Base-by-base conservation (phyloP, 2,888 invertebrate species). In the Lycophotia porphyrea region DNA sequence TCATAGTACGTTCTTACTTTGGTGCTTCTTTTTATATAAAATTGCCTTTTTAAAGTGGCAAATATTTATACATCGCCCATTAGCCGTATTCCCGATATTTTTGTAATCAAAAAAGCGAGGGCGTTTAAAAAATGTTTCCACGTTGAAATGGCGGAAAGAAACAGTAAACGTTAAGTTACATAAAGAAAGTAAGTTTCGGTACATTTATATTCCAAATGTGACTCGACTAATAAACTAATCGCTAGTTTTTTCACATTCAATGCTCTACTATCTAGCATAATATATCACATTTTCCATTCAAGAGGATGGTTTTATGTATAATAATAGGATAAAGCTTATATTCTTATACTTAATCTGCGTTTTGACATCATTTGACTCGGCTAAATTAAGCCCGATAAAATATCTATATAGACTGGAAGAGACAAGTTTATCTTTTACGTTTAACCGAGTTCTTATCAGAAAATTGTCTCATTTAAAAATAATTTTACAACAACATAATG, bases 341-440 rank as follows among this genome's bases (percentile, higher is more conserved):
- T 74, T n/a, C n/a, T n/a, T n/a, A n/a, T n/a, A n/a, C n/a, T n/a
- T n/a, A 76, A 79, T 79, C 52, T 71, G 72, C 55, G 68, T 79
- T 77, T 73, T 74, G 55, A 63, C 66, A 74, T 79, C 55, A 72
- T 63, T 58, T n/a, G n/a, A n/a, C n/a, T n/a, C n/a, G 31, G 60
- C 49, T 63, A 8, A 63, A 39, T n/a, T 39, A 4, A 15, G 5
- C 7, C n/a, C 15, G 61, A 61, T 61, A 61, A 61, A 61, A 63
- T 36, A n/a, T 39, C 39, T 44, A 76, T 78, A 74, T 44, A 44
- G 61, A 68, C 61, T 72, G 74, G 70, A 66, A 66, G 7, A 64
- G 21, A 55, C 34, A 61, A 74, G 61, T 27, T 44, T 65, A 60
- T 78, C 58, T 73, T 61, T 73, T 27, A 52, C n/a, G 47, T 63